Evolutionary conservation across 2,113 vertebrate species (phyloP), one percentile per base, ranked within the genome.

Genomic region (Anoplopoma fimbria): DNA sequence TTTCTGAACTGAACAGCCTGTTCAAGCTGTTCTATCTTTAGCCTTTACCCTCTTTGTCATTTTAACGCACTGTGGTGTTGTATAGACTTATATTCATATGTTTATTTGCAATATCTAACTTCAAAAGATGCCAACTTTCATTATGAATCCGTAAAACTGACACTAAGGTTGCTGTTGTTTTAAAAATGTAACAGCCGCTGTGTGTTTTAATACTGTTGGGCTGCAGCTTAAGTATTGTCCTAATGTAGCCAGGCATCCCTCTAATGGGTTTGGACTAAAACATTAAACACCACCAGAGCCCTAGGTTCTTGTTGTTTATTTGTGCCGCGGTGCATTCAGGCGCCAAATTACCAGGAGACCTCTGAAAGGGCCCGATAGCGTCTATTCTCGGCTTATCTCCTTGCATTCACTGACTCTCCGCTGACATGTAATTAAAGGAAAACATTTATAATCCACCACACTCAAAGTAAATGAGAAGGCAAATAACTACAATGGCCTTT

Each of bases 261-360:
- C 73, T 83, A 85, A 85, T 83, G 82, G 76, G 36, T 85, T 75
- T 75, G 33, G 45, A 55, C 49, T 83, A 27, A 87, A 87, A 83
- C 85, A 78, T 75, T 63, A 62, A 87, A 74, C 67, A 74, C 34
- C 33, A 53, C 5, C 2, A 55, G 68, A 73, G 17, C 42, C 64
- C 72, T 34, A 34, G 63, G 31, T 31, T 75, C 65, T 71, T 45
- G 65, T 73, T 84, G 64, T 78, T 75, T 77, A 84, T 75, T 86
- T 84, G 62, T 82, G 62, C 73, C 63, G 67, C 12, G 77, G 75
- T 77, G 81, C 70, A 38, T 79, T 75, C 81, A 82, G 77, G 78
- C n/a, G 2, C 51, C 75, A 82, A 82, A 90, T 87, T 69, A 69
- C 58, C 40, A 33, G 13, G 70, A 83, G 77, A 69, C 83, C 60